Evolutionary conservation across 2,113 vertebrate genomes (phyloP), one percentile per base, ranked within the genome.

Genomic region (Cebus imitator): DNA sequence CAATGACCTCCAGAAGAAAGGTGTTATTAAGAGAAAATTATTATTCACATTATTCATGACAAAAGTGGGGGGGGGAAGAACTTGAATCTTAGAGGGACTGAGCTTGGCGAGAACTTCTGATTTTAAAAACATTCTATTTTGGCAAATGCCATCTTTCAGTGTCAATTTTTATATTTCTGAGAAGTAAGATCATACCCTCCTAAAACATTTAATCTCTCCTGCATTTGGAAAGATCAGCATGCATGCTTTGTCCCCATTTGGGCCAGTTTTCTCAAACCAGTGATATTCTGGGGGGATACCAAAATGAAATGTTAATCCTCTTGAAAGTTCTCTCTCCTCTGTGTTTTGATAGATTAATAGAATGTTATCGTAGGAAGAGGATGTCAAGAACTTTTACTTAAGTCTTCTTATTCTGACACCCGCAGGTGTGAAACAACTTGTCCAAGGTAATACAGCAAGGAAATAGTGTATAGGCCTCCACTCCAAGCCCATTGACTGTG

Each of bases 111-210:
- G 30, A 43, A 75, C 64, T 23, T 89, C 64, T 64, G 85, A 87
- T 95, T 94, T 91, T 87, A 87, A 96, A 93, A 97, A 87, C 61
- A n/a, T 75, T 90, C 40, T 80, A 1, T 91, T 97, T 96, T 93
- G 95, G 79, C 95, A 92, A 97, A 84, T 25, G 14, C 1, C 11
- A 57, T 45, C 52, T 96, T 87, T 72, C 4, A 2, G 48, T 95
- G 86, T 98, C 96, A 70, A 68, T 94, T 96, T 97, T 95, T 93
- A 10, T 94, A 73, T 97, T 98, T 97, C 97, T 95, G 92, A 97
- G 87, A 97, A 95, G 87, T 73, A 95, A 90, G 16, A 95, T 83
- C 35, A 58, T 87, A 55, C 68, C 48, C 91, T 97, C 80, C 80
- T 95, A 75, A 97, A 95, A 90, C 58, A 87, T 88, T 66, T 96